Percentiles rank a stretch among this genome's conserved stretches.
phyloP scores from a whole-genome alignment of 30 jellyfish, hydroid and myxozoan genomes.

The Nemopilema nomurai region DNA sequence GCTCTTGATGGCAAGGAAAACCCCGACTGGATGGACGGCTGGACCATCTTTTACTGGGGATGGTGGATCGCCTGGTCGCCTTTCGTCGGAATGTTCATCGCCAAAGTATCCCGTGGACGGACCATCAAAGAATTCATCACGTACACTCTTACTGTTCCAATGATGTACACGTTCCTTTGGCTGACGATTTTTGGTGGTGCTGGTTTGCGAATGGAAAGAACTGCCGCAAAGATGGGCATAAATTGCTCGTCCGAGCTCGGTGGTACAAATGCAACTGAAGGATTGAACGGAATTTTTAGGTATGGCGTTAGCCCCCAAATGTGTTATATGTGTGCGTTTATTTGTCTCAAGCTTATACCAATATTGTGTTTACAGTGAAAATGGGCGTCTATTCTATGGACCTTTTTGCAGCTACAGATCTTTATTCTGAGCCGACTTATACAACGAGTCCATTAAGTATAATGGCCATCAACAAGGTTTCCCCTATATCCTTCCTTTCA shows the following conservation, averaged over 20 bases:
- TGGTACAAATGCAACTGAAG: constrained; percentile 55
- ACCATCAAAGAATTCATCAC: constrained; percentile 87
- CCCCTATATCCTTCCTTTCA: too few relatives aligned
- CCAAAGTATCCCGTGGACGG: constrained; percentile 94
- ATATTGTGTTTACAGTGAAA: too few relatives aligned
- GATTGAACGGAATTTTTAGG: constrained; percentile 45
- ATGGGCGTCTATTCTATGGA: too few relatives aligned
- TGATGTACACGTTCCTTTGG: constrained; percentile 87
- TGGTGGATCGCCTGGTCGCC: constrained; percentile 99
- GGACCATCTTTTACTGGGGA: constrained; percentile 98
- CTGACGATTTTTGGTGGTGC: constrained; percentile 91
- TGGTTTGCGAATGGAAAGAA: constrained; percentile 81
- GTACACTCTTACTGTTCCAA: constrained; percentile 86
- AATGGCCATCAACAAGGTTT: too few relatives aligned
- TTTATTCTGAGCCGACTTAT: too few relatives aligned
- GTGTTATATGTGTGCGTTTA: not conserved
- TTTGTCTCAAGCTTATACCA: too few relatives aligned
- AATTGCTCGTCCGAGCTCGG: constrained; percentile 71
- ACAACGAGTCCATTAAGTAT: too few relatives aligned
- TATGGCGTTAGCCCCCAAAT: not conserved
- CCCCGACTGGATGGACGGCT: constrained; percentile 86
- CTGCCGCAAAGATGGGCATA: constrained; percentile 82
- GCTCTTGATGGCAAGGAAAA: constrained; percentile 89
- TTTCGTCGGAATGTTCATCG: constrained; percentile 96
- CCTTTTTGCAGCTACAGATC: too few relatives aligned